These are phyloP conservation scores for Varanus salvator DNA, from an alignment of 2,113 vertebrate genomes.

Conservation along the genomic window DNA sequence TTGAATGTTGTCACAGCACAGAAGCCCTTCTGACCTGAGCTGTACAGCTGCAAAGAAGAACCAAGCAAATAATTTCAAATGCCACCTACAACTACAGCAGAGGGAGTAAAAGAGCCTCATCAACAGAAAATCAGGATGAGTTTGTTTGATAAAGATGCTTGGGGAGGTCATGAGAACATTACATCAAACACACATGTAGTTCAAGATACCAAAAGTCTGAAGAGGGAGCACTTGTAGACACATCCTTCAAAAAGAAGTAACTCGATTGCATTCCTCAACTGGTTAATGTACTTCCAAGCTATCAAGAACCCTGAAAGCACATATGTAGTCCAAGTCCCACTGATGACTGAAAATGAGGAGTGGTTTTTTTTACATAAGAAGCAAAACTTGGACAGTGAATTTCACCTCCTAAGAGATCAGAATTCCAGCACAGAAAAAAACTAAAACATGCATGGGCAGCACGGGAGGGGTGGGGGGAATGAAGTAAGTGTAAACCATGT, in stretches of 20 bases:
- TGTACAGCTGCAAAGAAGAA: neutral
- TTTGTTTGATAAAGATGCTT: neutral
- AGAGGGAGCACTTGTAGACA: neutral
- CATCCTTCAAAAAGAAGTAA: neutral
- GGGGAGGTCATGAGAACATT: neutral
- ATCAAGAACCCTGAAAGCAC: neutral
- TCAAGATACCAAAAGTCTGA: neutral
- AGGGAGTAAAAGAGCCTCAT: neutral
- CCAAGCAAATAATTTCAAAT: neutral
- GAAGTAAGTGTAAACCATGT: neutral
- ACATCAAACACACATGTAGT: neutral
- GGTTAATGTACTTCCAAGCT: neutral
- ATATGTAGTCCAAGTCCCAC: neutral
- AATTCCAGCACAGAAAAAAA: neutral
- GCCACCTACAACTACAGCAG: too few species aligned
- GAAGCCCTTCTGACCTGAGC: neutral
- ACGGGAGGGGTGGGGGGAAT: neutral
- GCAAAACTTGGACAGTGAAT: neutral
- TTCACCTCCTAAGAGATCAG: neutral
- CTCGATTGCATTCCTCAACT: neutral
- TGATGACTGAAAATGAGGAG: neutral
- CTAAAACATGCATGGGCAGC: neutral
- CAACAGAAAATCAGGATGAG: neutral
- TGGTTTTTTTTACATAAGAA: neutral
- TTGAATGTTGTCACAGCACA: neutral